Conservation (phyloP, 2,113 vertebrate genomes). For the Daphoenositta chrysoptera region DNA sequence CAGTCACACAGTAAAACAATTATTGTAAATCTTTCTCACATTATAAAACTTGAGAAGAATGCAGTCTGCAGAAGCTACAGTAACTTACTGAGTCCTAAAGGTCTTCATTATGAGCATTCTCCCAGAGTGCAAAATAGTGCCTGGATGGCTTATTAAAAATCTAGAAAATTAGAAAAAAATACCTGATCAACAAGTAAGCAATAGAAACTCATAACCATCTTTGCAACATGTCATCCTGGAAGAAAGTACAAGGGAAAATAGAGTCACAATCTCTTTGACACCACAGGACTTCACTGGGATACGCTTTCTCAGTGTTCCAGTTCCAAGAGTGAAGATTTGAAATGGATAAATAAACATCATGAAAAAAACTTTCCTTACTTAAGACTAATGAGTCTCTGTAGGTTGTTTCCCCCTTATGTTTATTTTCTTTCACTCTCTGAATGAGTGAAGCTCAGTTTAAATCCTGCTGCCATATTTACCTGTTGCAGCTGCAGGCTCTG, state of each 20-base stretch:
- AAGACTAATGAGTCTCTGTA: not conserved
- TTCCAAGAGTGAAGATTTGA: not conserved
- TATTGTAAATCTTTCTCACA: not conserved
- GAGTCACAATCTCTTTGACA: not conserved
- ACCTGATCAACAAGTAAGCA: not conserved
- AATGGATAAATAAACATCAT: not conserved
- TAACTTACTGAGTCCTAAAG: not conserved
- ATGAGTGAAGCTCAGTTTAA: not conserved
- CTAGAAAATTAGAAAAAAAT: not conserved
- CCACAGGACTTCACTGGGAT: not conserved
- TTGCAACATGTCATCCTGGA: not conserved
- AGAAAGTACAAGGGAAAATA: not conserved
- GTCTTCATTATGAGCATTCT: accelerated
- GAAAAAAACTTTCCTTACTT: not conserved
- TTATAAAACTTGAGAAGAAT: not conserved
- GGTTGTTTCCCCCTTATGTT: not conserved
- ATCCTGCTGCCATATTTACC: not conserved
- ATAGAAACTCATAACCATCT: not conserved
- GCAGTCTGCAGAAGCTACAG: not conserved
- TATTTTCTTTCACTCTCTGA: not conserved
- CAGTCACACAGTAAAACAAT: not conserved
- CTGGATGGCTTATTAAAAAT: not conserved
- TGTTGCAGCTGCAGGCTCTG: not conserved
- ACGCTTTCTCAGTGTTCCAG: not conserved
- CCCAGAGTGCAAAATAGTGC: not conserved